Percentiles rank a stretch among this genome's conserved stretches.
phyloP scores from a whole-genome alignment of 2,888 invertebrate species.

The Leptarthrus brevirostris region DNA sequence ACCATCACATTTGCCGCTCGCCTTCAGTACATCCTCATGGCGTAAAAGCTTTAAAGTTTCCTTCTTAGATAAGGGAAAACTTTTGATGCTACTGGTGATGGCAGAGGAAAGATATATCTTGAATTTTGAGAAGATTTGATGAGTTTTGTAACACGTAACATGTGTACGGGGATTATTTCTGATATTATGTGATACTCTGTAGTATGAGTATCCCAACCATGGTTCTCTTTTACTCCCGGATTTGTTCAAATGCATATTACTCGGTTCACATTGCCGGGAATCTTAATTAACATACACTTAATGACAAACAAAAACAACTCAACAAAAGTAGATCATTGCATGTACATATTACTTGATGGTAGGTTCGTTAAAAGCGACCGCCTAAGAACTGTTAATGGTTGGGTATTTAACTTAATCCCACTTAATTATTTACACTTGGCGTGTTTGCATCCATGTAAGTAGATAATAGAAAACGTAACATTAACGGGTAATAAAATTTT shows the following conservation, averaged over 20 bases:
- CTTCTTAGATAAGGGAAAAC: conserved; percentile 27
- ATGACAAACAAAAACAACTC: conserved; percentile 9
- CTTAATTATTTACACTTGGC: too few relatives aligned
- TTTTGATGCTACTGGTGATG: conserved; percentile 3
- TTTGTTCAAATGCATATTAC: background rate
- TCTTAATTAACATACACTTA: background rate
- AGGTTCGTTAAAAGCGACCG: too few relatives aligned
- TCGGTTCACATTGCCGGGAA: background rate
- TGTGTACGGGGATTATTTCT: conserved; percentile 21
- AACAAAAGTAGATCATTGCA: background rate
- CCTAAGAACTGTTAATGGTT: too few relatives aligned
- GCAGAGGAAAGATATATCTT: conserved; percentile 7
- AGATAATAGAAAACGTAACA: too few relatives aligned
- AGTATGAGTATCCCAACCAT: too few relatives aligned
- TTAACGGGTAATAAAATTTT: too few relatives aligned
- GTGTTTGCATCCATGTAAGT: too few relatives aligned
- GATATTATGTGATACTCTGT: conserved; percentile 24
- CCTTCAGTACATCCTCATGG: conserved; percentile 6
- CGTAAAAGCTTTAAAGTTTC: conserved; percentile 37
- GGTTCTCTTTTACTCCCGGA: background rate
- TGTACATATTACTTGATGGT: background rate
- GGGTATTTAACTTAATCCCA: too few relatives aligned
- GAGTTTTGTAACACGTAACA: conserved; percentile 36
- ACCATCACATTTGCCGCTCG: conserved; percentile 29
- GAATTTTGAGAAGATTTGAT: conserved; percentile 25